Evolutionary conservation across 2,888 invertebrate genomes (phyloP).

Genomic region (Elegia similella): DNA sequence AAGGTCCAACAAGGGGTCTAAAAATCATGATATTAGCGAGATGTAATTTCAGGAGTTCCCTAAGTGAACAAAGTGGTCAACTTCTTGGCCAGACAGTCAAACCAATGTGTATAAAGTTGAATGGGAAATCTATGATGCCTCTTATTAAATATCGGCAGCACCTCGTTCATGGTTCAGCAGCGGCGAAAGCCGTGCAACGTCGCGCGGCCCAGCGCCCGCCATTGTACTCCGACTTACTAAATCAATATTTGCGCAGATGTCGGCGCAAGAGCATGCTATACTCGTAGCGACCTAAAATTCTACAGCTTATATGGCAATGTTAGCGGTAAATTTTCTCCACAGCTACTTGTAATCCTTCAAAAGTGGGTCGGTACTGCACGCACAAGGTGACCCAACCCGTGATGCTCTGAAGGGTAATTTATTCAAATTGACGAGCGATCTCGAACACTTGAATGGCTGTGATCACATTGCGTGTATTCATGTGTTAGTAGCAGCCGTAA

Average conservation of each 20-base stretch:
- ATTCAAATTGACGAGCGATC: constrained; percentile 58
- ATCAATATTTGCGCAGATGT: constrained; percentile 82
- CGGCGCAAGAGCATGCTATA: constrained; percentile 78
- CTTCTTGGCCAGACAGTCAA: too few species aligned
- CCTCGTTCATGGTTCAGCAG: not conserved
- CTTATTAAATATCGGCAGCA: too few species aligned
- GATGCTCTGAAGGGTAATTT: constrained; percentile 65
- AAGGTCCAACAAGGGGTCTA: too few species aligned
- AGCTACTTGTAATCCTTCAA: constrained; percentile 80
- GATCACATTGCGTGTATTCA: constrained; percentile 19
- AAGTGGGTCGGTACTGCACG: constrained; percentile 78
- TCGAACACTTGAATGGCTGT: constrained; percentile 34
- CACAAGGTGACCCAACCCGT: constrained; percentile 70
- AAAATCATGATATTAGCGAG: too few species aligned
- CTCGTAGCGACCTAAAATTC: constrained; percentile 80
- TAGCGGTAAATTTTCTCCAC: constrained; percentile 81
- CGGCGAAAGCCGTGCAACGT: not conserved
- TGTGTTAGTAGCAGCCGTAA: constrained; percentile 5
- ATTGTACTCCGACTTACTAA: constrained; percentile 77
- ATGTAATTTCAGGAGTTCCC: too few species aligned
- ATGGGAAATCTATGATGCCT: too few species aligned
- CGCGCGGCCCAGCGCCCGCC: constrained; percentile 37
- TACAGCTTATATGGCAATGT: constrained; percentile 80
- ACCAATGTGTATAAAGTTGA: too few species aligned
- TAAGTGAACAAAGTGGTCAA: too few species aligned